These are phyloP conservation scores for Calidris pygmaea DNA, from an alignment of 2,113 vertebrate genomes.

Conservation along the genomic window DNA sequence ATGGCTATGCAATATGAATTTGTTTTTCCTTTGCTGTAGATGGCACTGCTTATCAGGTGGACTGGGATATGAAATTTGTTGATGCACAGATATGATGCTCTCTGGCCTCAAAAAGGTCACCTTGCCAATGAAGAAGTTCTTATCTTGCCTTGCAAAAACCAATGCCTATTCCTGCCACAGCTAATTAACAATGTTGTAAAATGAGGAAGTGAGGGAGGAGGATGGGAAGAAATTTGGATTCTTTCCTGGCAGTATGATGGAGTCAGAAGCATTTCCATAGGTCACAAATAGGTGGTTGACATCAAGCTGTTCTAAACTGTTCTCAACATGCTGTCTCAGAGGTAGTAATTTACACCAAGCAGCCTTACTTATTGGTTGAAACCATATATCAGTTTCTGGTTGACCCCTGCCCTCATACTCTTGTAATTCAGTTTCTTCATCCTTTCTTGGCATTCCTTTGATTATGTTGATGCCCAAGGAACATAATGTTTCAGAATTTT, in stretches of 20 bases:
- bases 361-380: neutral
- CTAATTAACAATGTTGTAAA: neutral
- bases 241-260: neutral
- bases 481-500: neutral
- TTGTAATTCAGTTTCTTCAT: neutral
- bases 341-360: neutral
- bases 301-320: neutral
- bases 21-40: neutral
- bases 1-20: neutral
- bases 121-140: neutral
- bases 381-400: neutral
- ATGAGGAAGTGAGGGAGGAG: neutral
- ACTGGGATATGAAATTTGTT: neutral
- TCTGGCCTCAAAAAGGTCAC: neutral
- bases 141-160: neutral
- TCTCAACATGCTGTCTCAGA: neutral
- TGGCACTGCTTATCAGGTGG: neutral
- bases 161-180: neutral
- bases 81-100: neutral
- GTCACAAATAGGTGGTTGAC: neutral
- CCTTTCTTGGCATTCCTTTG: neutral
- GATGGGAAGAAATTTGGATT: neutral
- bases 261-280: neutral
- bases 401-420: neutral
- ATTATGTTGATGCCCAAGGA: neutral